phyloP scores from a whole-genome alignment of 2,888 invertebrate species.

The Gortyna flavago region DNA sequence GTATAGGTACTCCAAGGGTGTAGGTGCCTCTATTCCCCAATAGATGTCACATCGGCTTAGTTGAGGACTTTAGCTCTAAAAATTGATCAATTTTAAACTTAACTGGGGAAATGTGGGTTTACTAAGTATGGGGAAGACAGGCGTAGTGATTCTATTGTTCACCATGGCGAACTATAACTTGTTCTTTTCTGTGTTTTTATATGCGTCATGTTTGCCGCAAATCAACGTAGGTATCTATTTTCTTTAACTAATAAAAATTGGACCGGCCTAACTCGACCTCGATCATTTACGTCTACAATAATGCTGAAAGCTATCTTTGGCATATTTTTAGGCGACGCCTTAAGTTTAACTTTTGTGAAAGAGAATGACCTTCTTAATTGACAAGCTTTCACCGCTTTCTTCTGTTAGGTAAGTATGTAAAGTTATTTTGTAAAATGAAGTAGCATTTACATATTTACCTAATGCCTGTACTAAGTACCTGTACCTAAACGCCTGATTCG shows the following conservation, averaged over 20 bases:
- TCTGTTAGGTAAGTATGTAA: too few species aligned
- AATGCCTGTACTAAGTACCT: not conserved
- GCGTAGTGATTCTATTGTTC: not conserved
- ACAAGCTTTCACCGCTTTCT: not conserved
- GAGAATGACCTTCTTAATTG: too few species aligned
- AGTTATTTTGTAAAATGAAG: not conserved
- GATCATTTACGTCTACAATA: not conserved
- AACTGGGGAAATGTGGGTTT: too few species aligned
- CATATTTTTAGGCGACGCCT: not conserved
- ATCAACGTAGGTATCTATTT: too few species aligned
- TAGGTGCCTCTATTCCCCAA: constrained; percentile 22
- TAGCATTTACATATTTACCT: not conserved
- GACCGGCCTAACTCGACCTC: too few species aligned
- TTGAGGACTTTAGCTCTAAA: not conserved
- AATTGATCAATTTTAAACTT: too few species aligned
- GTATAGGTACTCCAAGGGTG: rapidly evolving
- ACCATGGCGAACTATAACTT: too few species aligned
- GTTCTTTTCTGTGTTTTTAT: too few species aligned
- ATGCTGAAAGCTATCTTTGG: not conserved
- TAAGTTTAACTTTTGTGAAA: not conserved
- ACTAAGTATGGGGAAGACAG: not conserved
- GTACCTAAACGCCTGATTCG: not conserved
- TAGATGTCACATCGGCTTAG: constrained; percentile 27
- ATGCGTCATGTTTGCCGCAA: too few species aligned
- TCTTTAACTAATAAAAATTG: not conserved